A percentile compares a stretch with the other conserved stretches of the same genome.
Conservation (phyloP, 2,113 vertebrate species). For the Burhinus oedicnemus region DNA sequence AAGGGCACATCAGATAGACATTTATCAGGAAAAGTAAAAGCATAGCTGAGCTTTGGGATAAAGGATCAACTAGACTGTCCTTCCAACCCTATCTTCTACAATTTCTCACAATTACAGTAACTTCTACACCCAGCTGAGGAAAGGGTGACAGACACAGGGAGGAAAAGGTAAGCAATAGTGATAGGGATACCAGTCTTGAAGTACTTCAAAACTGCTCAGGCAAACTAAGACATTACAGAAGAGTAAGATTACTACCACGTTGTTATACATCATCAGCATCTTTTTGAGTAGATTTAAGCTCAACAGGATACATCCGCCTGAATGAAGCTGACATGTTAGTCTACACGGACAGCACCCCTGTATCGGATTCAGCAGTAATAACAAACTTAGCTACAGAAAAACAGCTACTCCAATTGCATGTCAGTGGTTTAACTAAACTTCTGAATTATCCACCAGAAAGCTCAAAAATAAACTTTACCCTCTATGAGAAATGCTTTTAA, state of each 20-base stretch:
- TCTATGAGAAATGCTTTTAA: background rate
- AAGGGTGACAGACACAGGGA: background rate
- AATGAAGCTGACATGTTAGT: background rate
- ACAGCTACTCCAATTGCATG: background rate
- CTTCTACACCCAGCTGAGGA: background rate
- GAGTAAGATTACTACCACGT: background rate
- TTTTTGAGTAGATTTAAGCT: background rate
- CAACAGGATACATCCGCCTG: background rate
- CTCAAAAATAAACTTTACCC: background rate
- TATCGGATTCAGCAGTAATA: background rate
- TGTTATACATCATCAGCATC: background rate
- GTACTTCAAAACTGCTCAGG: background rate
- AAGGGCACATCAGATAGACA: rapidly evolving
- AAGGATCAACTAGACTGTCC: background rate
- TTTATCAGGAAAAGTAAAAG: background rate
- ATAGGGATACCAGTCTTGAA: background rate
- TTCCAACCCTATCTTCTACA: background rate
- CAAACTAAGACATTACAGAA: background rate
- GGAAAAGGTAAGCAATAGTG: background rate
- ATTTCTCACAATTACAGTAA: background rate
- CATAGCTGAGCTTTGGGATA: background rate
- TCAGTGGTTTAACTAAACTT: background rate
- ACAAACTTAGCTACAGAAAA: background rate
- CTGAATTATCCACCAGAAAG: background rate
- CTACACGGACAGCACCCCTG: background rate